Evolutionary conservation across 2,113 vertebrate species (phyloP).

Genomic region (Electrona antarctica): DNA sequence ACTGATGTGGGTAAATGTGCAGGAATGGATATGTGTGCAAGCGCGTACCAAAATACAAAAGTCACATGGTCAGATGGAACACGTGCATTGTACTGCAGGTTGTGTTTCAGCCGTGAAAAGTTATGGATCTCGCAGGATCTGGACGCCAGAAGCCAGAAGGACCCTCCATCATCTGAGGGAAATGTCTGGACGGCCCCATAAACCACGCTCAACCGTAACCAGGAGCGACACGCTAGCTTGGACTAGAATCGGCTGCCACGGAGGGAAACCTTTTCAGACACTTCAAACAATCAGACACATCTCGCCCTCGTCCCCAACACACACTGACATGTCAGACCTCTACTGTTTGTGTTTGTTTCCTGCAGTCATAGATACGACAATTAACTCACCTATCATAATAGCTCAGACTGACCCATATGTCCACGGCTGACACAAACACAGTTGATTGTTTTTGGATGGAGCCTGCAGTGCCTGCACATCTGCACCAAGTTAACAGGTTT

Average conservation of each 20-base stretch:
- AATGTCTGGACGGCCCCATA: conserved; percentile 17
- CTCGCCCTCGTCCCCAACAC: neutral
- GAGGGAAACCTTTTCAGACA: neutral
- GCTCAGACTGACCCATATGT: neutral
- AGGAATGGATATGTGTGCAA: no score
- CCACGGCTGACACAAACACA: neutral
- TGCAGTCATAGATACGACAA: neutral
- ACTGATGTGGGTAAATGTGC: no score
- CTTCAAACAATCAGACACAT: neutral
- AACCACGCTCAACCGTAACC: conserved; percentile 5
- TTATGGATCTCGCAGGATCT: no score
- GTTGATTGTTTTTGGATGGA: conserved; percentile 1
- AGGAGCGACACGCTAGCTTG: neutral
- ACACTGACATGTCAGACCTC: conserved; percentile 5
- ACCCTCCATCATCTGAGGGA: conserved; percentile 5
- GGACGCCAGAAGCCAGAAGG: neutral
- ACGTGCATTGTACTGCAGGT: no score
- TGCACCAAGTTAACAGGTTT: conserved; percentile 14
- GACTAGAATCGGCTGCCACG: no score
- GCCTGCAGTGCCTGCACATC: conserved; percentile 16
- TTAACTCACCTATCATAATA: conserved; percentile 26
- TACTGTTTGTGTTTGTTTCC: conserved; percentile 22
- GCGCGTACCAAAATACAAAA: no score
- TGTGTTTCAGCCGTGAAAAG: no score
- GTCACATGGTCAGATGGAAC: no score